These are phyloP conservation scores for Spicauda simplicius DNA, from an alignment of 2,888 invertebrate species.

Conservation along the genomic window DNA sequence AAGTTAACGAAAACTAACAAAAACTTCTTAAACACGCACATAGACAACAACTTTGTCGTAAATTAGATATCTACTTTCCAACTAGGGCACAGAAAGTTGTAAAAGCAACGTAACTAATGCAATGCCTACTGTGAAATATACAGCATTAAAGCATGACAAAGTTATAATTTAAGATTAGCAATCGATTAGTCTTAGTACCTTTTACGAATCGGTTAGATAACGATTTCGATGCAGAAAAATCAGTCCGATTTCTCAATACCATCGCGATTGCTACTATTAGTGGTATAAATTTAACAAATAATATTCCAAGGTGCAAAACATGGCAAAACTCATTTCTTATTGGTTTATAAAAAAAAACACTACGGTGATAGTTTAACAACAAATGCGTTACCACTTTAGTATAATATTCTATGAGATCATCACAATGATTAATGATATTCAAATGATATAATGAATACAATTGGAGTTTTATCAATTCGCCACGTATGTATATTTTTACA, in stretches of 20 bases:
- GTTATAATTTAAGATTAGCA: conserved; percentile 62
- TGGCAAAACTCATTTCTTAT: conserved; percentile 9
- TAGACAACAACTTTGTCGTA: not conserved
- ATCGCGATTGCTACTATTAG: conserved; percentile 46
- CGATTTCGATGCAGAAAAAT: conserved; percentile 61
- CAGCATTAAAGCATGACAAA: conserved; percentile 50
- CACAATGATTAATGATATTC: no score
- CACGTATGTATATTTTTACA: no score
- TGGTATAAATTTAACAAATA: conserved; percentile 9
- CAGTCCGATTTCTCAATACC: conserved; percentile 53
- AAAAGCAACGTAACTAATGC: conserved; percentile 36
- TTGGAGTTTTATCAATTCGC: no score
- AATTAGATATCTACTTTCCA: conserved; percentile 17
- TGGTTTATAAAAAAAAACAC: conserved; percentile 1
- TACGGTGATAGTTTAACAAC: not conserved
- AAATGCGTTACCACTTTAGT: not conserved
- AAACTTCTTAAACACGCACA: not conserved
- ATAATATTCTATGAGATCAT: no score
- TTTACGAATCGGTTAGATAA: conserved; percentile 55
- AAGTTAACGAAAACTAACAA: no score
- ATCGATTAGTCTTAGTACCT: conserved; percentile 60
- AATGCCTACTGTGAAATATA: conserved; percentile 53
- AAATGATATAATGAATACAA: no score
- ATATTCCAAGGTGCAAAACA: conserved; percentile 19
- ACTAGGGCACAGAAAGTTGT: conserved; percentile 31